phyloP scores from a whole-genome alignment of 2,113 vertebrate genomes.

The Bos indicus region DNA sequence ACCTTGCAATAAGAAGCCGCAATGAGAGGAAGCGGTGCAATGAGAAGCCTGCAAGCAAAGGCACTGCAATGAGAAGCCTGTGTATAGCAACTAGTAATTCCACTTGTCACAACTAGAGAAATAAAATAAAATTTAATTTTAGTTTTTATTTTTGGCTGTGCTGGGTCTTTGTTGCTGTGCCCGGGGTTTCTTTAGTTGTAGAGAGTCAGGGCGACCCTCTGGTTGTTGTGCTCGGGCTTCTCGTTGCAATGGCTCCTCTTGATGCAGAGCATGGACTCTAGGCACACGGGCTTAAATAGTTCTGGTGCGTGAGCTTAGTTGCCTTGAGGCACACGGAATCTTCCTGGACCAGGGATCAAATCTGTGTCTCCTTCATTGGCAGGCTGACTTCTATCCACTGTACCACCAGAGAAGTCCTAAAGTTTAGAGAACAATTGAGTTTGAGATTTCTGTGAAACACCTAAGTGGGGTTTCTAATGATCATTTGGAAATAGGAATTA shows the following conservation, averaged over 20 bases:
- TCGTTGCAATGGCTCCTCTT: not conserved
- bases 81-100: not conserved
- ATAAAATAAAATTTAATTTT: not conserved
- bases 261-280: not conserved
- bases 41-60: not conserved
- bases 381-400: not conserved
- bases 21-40: not conserved
- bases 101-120: not conserved
- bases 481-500: constrained; percentile 13
- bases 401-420: not conserved
- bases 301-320: rapidly evolving
- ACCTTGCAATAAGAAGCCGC: not conserved
- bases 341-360: not conserved
- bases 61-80: not conserved
- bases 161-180: not conserved
- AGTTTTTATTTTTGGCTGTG: not conserved
- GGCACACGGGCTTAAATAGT: not conserved
- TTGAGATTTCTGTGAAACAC: not conserved
- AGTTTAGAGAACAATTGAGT: not conserved
- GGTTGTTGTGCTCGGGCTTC: not conserved
- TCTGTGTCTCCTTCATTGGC: not conserved
- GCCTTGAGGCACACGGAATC: not conserved
- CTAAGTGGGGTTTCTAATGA: not conserved
- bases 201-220: not conserved
- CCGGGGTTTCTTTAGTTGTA: not conserved